Evolutionary conservation across 1,140 invertebrate genomes (phyloP), one percentile per base, ranked within the genome.

Genomic region (Liolophura sinensis): DNA sequence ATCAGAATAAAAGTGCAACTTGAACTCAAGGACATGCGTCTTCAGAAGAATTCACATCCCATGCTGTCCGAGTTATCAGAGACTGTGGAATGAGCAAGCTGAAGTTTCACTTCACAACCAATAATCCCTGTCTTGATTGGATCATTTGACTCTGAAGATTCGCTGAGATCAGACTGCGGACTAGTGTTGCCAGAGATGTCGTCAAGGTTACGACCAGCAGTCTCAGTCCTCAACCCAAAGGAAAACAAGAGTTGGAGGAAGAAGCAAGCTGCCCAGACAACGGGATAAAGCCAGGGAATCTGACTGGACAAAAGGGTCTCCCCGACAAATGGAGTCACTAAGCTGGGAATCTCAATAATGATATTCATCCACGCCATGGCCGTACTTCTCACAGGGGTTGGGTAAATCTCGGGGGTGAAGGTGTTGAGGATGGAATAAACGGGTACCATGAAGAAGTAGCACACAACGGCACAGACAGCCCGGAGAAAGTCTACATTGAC

Each of bases 381-480:
- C 14, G 76, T 75, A 49, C 74, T 75, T 11, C 79, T 66, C 11
- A 76, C 66, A 15, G 73, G 57, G 4, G 79, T 81, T 1, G 79
- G 79, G 65, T 78, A 81, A 5, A 75, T 62, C 67, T 81, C 79
- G 6, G 79, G 77, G 18, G 79, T 81, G 61, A 74, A 76, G 12
- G 79, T 75, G 58, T 79, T 81, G 16, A 81, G 54, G 22, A 81
- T 75, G 9, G 79, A 79, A 63, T 78, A 81, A 54, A 79, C 78
- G 20, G 79, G 79, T 20, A 79, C 78, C 79, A 81, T 81, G 51
- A 77, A 78, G 54, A 78, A 79, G 59, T 77, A 81, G 47, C 77
- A 77, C 18, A 75, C 54, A 12, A 81, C 72, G 31, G 76, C 77
- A 60, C 74, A 69, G n/a, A 76, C 68, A 20, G 76, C 67, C 64